Evolutionary conservation across 1,140 invertebrate species (phyloP).

Genomic region (Chymomyza costata): DNA sequence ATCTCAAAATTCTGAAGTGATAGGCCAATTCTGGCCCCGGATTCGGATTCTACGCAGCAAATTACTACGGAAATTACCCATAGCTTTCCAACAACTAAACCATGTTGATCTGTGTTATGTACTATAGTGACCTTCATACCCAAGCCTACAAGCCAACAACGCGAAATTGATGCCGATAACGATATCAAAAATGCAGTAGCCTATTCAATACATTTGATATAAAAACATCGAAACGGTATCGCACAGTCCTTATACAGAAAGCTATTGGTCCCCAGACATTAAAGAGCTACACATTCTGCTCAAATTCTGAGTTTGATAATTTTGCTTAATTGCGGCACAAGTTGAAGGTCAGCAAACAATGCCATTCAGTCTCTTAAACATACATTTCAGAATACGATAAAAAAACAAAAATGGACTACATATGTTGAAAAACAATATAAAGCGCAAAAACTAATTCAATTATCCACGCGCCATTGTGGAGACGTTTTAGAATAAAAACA

Average conservation of each 20-base stretch:
- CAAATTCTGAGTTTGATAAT: not conserved
- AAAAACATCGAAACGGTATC: not conserved
- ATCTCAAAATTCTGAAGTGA: too few relatives aligned
- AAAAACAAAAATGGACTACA: slow-evolving; percentile 38
- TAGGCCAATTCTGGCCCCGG: too few relatives aligned
- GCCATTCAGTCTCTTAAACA: slow-evolving; percentile 13
- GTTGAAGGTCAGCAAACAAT: slow-evolving; percentile 48
- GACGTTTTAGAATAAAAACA: slow-evolving; percentile 30
- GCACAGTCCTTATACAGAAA: not conserved
- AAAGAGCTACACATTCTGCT: not conserved
- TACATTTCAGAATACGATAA: slow-evolving; percentile 15
- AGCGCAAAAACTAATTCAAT: slow-evolving; percentile 57
- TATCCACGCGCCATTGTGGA: slow-evolving; percentile 45
- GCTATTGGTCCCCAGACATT: not conserved
- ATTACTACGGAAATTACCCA: too few relatives aligned
- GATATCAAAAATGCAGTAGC: too few relatives aligned
- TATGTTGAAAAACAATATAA: slow-evolving; percentile 13
- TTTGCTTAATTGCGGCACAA: slow-evolving; percentile 17
- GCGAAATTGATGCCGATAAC: too few relatives aligned
- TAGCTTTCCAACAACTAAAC: too few relatives aligned
- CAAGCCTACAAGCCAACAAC: not conserved
- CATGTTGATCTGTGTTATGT: too few relatives aligned
- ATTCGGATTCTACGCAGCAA: too few relatives aligned
- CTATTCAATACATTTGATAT: not conserved
- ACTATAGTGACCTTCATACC: too few relatives aligned